phyloP scores from a whole-genome alignment of 2,113 vertebrate genomes.

The Nycticorax nycticorax region DNA sequence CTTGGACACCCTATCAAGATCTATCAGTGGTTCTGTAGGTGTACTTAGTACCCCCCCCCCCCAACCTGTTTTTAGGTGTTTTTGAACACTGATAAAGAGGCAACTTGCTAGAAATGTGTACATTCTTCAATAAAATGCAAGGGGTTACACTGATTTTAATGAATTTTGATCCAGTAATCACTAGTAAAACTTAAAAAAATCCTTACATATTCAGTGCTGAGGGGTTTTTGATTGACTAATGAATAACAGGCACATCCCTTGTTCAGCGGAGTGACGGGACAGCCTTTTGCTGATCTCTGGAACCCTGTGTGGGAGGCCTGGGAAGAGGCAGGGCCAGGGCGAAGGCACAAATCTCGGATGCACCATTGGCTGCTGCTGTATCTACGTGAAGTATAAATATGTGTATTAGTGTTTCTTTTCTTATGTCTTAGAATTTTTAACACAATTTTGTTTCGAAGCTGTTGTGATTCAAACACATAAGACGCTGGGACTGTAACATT shows the following conservation, averaged over 20 bases:
- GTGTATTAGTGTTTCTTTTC: not conserved
- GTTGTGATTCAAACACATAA: not conserved
- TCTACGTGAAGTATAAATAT: not conserved
- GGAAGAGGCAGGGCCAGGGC: not conserved
- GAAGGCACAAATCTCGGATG: accelerated
- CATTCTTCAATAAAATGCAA: not conserved
- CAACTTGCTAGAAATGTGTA: not conserved
- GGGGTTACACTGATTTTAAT: not conserved
- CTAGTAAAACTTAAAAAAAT: not conserved
- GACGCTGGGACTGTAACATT: not conserved
- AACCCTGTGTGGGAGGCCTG: not conserved
- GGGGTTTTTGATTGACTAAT: not conserved
- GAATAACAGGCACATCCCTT: not conserved
- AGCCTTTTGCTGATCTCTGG: not conserved
- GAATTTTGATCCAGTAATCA: not conserved
- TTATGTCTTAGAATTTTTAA: not conserved
- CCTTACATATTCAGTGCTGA: not conserved
- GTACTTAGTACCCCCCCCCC: too few relatives aligned
- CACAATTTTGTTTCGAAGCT: not conserved
- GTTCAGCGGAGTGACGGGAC: not conserved
- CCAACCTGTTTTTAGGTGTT: not conserved
- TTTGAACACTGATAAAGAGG: not conserved
- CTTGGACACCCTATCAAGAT: not conserved
- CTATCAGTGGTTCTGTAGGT: not conserved
- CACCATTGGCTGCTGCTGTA: not conserved